Evolutionary conservation across 2,888 invertebrate species (phyloP).

Genomic region (Drosophila pseudotalamancana): DNA sequence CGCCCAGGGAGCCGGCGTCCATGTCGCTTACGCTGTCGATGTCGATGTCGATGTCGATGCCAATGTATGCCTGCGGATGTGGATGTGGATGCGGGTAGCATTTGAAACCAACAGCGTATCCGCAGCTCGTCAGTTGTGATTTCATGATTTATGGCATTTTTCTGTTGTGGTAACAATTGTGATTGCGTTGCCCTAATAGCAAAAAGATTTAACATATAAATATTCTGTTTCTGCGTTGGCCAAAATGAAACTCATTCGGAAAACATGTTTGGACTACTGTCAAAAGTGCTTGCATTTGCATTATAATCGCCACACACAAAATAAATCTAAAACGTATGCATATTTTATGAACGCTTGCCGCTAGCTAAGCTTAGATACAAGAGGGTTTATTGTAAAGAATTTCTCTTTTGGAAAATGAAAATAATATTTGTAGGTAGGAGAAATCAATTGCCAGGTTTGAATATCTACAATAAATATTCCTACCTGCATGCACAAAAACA

Average conservation of each 20-base stretch:
- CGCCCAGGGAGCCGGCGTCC: slow-evolving; percentile 45
- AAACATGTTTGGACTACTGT: slow-evolving; percentile 59
- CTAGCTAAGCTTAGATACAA: background rate
- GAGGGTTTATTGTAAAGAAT: slow-evolving; percentile 17
- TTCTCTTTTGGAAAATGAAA: background rate
- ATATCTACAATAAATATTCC: too few relatives aligned
- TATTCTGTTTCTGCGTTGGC: slow-evolving; percentile 43
- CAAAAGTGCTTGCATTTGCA: slow-evolving; percentile 74
- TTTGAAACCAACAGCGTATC: slow-evolving; percentile 31
- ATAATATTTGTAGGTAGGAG: too few relatives aligned
- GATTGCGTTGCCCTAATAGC: slow-evolving; percentile 50
- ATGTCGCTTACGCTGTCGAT: slow-evolving; percentile 7
- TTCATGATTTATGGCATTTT: slow-evolving; percentile 69
- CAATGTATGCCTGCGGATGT: slow-evolving; percentile 1
- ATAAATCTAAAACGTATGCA: slow-evolving; percentile 71
- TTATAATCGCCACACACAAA: slow-evolving; percentile 67
- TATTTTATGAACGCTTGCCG: slow-evolving; percentile 57
- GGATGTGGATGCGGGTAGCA: slow-evolving; percentile 32
- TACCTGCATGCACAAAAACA: too few relatives aligned
- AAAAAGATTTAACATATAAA: slow-evolving; percentile 73
- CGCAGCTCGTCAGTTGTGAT: slow-evolving; percentile 55
- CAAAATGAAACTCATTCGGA: slow-evolving; percentile 26
- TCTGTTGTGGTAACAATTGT: slow-evolving; percentile 40
- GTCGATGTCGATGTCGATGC: slow-evolving; percentile 13
- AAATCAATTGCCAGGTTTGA: too few relatives aligned